A percentile compares a stretch with the other conserved stretches of the same genome.
phyloP scores from a whole-genome alignment of 2,113 vertebrate species.

The Miniopterus natalensis region DNA sequence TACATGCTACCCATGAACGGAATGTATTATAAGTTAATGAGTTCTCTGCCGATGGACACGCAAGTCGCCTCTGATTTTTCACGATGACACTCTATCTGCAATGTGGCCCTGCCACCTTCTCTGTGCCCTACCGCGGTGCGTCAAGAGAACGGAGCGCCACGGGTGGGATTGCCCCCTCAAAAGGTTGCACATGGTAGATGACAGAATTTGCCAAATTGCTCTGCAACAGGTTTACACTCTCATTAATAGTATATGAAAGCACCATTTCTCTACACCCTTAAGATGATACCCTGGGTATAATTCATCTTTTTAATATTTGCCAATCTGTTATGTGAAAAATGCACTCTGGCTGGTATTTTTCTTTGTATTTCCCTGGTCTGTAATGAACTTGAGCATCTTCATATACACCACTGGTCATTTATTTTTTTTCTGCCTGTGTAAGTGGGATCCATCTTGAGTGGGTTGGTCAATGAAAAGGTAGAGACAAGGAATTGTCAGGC shows the following conservation, averaged over 20 bases:
- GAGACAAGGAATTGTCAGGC: background rate
- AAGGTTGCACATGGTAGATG: background rate
- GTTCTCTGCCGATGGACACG: background rate
- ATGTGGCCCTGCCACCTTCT: background rate
- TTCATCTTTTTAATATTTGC: constrained; percentile 32
- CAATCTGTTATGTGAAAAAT: background rate
- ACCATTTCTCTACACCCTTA: background rate
- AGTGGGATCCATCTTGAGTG: background rate
- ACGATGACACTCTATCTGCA: background rate
- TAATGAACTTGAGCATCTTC: constrained; percentile 17
- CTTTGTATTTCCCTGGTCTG: background rate
- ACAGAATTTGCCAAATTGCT: background rate
- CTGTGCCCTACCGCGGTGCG: background rate
- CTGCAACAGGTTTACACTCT: background rate
- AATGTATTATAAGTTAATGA: background rate
- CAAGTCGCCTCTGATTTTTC: background rate
- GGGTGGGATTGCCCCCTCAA: background rate
- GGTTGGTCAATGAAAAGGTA: background rate
- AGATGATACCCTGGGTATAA: background rate
- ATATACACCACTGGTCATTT: background rate
- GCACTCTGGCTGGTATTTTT: background rate
- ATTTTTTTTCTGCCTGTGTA: constrained; percentile 1
- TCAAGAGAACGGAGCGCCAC: background rate
- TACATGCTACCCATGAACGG: background rate
- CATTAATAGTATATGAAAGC: background rate